Conservation (phyloP, 1,140 invertebrate species). For the Procambarus virginalis region DNA sequence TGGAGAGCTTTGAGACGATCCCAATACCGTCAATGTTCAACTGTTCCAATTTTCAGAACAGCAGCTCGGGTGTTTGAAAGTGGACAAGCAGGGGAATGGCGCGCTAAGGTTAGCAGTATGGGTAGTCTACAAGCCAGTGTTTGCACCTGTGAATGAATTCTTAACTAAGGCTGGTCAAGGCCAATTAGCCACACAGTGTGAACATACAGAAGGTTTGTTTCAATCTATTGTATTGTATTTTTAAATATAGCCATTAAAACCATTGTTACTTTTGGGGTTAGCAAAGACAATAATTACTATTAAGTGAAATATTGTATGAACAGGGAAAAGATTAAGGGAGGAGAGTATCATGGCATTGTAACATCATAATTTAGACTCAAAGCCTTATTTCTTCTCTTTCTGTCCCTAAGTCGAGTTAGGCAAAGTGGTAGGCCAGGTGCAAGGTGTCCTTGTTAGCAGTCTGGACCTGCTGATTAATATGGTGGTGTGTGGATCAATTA, state of each 20-base stretch:
- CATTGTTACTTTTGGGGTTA: no score
- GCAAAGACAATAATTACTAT: no score
- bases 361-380: neutral
- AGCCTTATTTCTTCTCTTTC: neutral
- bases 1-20: no score
- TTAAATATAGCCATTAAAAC: neutral
- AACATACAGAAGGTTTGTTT: slow-evolving; percentile 60
- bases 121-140: slow-evolving; percentile 78
- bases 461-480: slow-evolving; percentile 60
- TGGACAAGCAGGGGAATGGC: slow-evolving; percentile 83
- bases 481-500: slow-evolving; percentile 64
- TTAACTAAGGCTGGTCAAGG: slow-evolving; percentile 88
- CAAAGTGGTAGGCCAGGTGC: slow-evolving; percentile 51
- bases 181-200: slow-evolving; percentile 79
- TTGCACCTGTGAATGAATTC: slow-evolving; percentile 87
- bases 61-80: slow-evolving; percentile 80
- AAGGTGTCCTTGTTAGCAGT: slow-evolving; percentile 39
- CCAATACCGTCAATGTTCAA: no score
- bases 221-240: neutral
- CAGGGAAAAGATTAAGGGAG: no score
- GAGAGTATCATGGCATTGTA: no score
- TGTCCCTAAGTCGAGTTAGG: slow-evolving; percentile 49
- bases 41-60: slow-evolving; percentile 72
- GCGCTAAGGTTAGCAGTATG: slow-evolving; percentile 80
- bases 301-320: no score